A percentile compares a stretch with the other conserved stretches of the same genome.
Evolutionary conservation across 2,888 invertebrate genomes (phyloP).

Genomic region (Pyrrhosoma nymphula): DNA sequence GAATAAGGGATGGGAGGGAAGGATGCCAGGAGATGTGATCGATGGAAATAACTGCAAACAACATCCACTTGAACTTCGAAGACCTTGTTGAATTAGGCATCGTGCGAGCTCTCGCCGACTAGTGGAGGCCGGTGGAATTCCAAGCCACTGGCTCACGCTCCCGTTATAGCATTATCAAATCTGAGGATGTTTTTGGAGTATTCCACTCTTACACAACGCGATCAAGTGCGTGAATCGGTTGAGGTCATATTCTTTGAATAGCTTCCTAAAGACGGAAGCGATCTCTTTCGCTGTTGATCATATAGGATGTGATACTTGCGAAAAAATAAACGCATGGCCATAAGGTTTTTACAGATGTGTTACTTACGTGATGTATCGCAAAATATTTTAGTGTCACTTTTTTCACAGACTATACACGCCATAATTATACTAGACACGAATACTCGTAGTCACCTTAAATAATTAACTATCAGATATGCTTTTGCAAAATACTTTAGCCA

Average conservation of each 20-base stretch:
- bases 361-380: too few relatives aligned
- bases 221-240: background rate
- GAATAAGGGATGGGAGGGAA: background rate
- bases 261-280: background rate
- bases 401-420: too few relatives aligned
- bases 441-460: too few relatives aligned
- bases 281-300: too few relatives aligned
- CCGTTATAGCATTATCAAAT: constrained; percentile 28
- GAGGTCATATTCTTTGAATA: background rate
- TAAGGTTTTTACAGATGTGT: too few relatives aligned
- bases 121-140: background rate
- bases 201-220: background rate
- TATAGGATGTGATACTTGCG: too few relatives aligned
- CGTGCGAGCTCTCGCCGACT: background rate
- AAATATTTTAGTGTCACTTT: too few relatives aligned
- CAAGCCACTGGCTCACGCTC: background rate
- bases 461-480: too few relatives aligned
- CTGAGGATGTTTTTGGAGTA: background rate
- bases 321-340: too few relatives aligned
- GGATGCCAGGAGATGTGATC: background rate
- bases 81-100: background rate
- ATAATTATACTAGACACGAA: too few relatives aligned
- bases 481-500: too few relatives aligned
- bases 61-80: constrained; percentile 18
- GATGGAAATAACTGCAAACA: constrained; percentile 16